Evolutionary conservation across 1,140 invertebrate species (phyloP), one percentile per base, ranked within the genome.

Genomic region (Zaprionus africanus): DNA sequence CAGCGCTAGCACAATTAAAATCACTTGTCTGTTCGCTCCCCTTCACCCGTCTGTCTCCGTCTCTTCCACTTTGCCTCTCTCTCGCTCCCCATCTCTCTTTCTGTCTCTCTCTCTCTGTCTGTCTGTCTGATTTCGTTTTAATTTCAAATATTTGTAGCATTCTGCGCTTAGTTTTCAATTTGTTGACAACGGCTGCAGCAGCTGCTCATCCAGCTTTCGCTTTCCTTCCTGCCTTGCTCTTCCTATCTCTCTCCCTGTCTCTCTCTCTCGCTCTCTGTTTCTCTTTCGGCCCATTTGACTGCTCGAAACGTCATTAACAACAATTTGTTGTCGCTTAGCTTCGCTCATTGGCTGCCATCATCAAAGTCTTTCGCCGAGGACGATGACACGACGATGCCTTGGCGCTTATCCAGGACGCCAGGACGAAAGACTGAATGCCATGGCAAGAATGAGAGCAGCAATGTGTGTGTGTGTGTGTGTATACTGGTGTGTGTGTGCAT

Each of bases 281-380:
- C 17, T 31, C 28, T 57, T 11, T 43, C 38, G 58, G n/a, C 68
- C 57, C 53, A 64, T 64, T 71, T 56, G 38, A 64, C 60, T 71
- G 68, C 38, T 71, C 51, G 56, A 57, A 71, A 63, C 62, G 51
- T 36, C 68, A 71, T 71, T 71, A 64, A 71, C 59, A 57, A 63
- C 56, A 68, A 68, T 68, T 68, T 68, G 65, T 68, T 59, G 43
- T 68, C 65, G 65, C 65, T 68, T 68, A 68, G 43, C 56, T 34
- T 53, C 65, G 65, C 43, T 68, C 56, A 68, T 59, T 71, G 60
- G 68, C 51, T 57, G 68, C 59, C 67, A 63, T 70, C 67, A 70
- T 63, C 67, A 53, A 31, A 46, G 26, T 58, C 31, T 51, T 22
- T 51, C 5, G 46, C 19, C 17, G 22, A 28, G 22, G 24, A 43